Evolutionary conservation across 2,797 vertebrate species (phyloP).

Genomic region (Anguilla marmorata): DNA sequence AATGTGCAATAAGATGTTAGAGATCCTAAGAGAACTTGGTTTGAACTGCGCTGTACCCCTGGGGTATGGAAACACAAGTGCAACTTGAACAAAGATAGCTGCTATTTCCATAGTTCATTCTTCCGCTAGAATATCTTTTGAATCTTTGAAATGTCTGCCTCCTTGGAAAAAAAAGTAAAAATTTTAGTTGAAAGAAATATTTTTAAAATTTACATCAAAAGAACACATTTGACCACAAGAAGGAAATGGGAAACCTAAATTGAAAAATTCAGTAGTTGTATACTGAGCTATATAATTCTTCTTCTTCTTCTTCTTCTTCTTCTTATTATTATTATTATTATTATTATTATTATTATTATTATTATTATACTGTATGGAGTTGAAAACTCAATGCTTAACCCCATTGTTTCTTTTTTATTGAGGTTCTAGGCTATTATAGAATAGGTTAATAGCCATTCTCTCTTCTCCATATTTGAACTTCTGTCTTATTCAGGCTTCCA

Average conservation of each 20-base stretch:
- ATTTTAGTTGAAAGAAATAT: background rate
- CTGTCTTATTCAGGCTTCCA: background rate
- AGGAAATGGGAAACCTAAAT: background rate
- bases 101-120: background rate
- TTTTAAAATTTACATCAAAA: slow-evolving; percentile 4
- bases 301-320: too few relatives aligned
- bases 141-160: slow-evolving; percentile 28
- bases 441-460: too few relatives aligned
- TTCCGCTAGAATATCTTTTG: background rate
- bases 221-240: slow-evolving; percentile 28
- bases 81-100: slow-evolving; percentile 45
- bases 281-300: background rate
- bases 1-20: slow-evolving; percentile 43
- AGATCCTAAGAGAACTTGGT: slow-evolving; percentile 55
- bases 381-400: too few relatives aligned
- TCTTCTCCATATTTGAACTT: background rate
- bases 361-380: too few relatives aligned
- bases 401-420: too few relatives aligned
- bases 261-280: background rate
- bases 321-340: too few relatives aligned
- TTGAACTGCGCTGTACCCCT: slow-evolving; percentile 60
- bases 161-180: background rate
- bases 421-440: too few relatives aligned
- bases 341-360: too few relatives aligned
- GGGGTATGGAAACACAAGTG: slow-evolving; percentile 49